phyloP scores from a whole-genome alignment of 2,113 vertebrate species.

The Pelusios castaneus region DNA sequence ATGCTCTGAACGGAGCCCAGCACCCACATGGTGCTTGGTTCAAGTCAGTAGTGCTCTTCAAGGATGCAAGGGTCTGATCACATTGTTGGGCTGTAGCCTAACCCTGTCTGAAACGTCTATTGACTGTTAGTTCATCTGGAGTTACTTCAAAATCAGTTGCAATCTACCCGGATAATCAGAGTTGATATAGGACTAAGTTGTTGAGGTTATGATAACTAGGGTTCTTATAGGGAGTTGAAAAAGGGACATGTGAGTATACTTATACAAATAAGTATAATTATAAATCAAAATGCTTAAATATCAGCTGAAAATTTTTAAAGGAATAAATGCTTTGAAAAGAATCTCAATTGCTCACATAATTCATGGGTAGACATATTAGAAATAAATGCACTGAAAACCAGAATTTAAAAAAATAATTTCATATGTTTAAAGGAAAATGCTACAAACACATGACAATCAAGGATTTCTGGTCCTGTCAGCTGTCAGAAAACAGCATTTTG shows the following conservation, averaged over 20 bases:
- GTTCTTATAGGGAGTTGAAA: neutral
- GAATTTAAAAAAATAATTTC: neutral
- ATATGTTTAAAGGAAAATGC: neutral
- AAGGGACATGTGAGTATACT: neutral
- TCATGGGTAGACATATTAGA: neutral
- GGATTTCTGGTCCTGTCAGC: neutral
- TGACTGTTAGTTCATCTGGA: neutral
- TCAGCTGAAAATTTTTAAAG: neutral
- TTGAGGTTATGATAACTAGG: neutral
- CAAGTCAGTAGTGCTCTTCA: neutral
- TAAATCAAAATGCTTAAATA: slow-evolving; percentile 1
- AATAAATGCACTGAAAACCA: neutral
- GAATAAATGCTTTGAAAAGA: neutral
- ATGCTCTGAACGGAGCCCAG: neutral
- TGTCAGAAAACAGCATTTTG: rapidly evolving
- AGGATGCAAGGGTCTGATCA: neutral
- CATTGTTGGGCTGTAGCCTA: neutral
- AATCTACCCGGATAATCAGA: too few relatives aligned
- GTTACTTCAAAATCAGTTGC: too few relatives aligned
- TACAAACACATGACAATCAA: neutral
- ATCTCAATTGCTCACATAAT: neutral
- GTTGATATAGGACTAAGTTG: neutral
- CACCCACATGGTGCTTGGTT: too few relatives aligned
- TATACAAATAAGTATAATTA: neutral
- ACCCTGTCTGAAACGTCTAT: neutral